These are phyloP conservation scores for Athrips mouffetella DNA, from an alignment of 2,888 invertebrate genomes.

Conservation along the genomic window DNA sequence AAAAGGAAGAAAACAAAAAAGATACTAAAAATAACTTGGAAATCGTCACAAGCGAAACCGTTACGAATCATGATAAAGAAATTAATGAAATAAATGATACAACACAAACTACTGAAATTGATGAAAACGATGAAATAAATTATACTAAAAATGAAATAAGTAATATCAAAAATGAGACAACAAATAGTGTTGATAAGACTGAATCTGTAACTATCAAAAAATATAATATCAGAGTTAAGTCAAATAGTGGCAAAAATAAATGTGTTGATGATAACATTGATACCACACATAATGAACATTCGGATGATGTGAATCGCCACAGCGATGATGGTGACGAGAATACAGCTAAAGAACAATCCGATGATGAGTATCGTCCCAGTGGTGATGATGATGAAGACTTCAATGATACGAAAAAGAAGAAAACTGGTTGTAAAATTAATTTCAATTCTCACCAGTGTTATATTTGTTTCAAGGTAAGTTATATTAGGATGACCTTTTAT, in stretches of 20 bases:
- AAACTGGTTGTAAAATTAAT: conserved; percentile 34
- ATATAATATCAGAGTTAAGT: too few relatives aligned
- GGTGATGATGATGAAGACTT: conserved; percentile 1
- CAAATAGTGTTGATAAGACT: not conserved
- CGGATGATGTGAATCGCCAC: too few relatives aligned
- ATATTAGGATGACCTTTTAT: not conserved
- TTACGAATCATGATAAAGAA: not conserved
- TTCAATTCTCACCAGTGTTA: conserved; percentile 58
- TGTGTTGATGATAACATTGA: too few relatives aligned
- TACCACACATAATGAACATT: too few relatives aligned
- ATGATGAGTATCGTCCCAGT: not conserved
- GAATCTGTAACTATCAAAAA: too few relatives aligned
- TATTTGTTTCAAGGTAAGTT: conserved; percentile 57
- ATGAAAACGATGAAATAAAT: not conserved
- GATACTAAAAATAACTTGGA: too few relatives aligned
- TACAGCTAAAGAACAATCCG: not conserved
- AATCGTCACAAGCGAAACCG: too few relatives aligned
- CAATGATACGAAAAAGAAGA: conserved; percentile 17
- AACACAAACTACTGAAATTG: too few relatives aligned
- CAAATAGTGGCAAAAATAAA: too few relatives aligned
- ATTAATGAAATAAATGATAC: not conserved
- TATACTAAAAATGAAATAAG: not conserved
- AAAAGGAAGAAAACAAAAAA: not conserved
- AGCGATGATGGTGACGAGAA: not conserved
- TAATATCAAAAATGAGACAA: not conserved